Conservation (phyloP, 2,888 invertebrate genomes). For the Epistrophe eligans region DNA sequence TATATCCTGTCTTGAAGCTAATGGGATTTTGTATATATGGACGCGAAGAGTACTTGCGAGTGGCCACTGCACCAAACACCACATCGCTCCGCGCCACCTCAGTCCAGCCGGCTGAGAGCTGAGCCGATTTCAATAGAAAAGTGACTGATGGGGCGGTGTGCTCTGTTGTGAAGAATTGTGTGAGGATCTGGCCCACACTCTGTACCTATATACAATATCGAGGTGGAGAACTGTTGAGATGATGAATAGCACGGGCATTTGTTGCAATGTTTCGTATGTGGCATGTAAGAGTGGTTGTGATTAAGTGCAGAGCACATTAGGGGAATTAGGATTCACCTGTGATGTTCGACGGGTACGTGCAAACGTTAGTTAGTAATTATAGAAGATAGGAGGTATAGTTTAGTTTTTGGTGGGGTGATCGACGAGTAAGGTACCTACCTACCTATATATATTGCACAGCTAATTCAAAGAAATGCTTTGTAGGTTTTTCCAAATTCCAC, state of each 20-base stretch:
- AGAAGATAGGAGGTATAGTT: constrained; percentile 14
- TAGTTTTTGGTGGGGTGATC: background rate
- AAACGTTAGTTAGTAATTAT: constrained; percentile 74
- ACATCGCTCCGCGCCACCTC: background rate
- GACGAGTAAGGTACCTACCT: no score
- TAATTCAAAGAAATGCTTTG: constrained; percentile 54
- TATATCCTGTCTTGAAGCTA: constrained; percentile 52
- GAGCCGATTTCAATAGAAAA: constrained; percentile 60
- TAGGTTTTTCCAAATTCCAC: constrained; percentile 60
- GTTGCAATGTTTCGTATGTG: constrained; percentile 53
- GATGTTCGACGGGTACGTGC: constrained; percentile 56
- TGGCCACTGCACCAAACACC: background rate
- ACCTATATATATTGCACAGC: no score
- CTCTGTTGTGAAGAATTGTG: constrained; percentile 34
- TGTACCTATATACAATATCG: background rate
- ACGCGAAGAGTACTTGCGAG: background rate
- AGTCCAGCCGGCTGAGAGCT: background rate
- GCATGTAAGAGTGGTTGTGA: constrained; percentile 66
- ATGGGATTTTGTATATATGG: constrained; percentile 53
- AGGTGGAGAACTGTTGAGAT: constrained; percentile 71
- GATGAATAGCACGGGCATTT: constrained; percentile 70
- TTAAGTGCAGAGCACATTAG: constrained; percentile 76
- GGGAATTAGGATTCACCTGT: constrained; percentile 75
- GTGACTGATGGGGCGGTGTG: constrained; percentile 72
- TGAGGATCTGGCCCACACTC: constrained; percentile 54